Evolutionary conservation across 2,888 invertebrate genomes (phyloP).

Genomic region (Cephonodes hylas): DNA sequence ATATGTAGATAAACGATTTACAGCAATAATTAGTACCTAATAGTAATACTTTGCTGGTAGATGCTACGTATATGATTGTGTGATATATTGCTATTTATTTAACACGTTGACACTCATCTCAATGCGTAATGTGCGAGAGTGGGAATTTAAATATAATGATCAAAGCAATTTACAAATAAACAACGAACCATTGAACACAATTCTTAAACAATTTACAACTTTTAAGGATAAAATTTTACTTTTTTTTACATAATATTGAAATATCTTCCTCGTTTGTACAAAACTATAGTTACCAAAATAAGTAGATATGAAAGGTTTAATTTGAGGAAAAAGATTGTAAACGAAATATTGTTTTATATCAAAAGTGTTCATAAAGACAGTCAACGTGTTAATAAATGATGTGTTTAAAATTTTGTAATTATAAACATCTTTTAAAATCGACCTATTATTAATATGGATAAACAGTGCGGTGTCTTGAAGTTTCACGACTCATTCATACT

Average conservation of each 20-base stretch:
- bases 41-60: slow-evolving; percentile 74
- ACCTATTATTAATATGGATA: slow-evolving; percentile 8
- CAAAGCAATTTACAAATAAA: no score
- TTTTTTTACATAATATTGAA: neutral
- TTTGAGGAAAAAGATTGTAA: no score
- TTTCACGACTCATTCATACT: slow-evolving; percentile 11
- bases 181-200: no score
- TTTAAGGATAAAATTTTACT: no score
- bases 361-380: neutral
- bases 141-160: neutral
- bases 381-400: slow-evolving; percentile 38
- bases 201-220: no score
- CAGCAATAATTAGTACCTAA: slow-evolving; percentile 79
- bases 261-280: neutral
- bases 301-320: neutral
- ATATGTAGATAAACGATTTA: slow-evolving; percentile 68
- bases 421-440: slow-evolving; percentile 26
- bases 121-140: neutral
- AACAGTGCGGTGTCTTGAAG: neutral
- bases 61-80: slow-evolving; percentile 73
- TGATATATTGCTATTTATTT: slow-evolving; percentile 72
- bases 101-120: slow-evolving; percentile 19
- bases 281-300: neutral
- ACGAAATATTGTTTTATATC: neutral
- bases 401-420: slow-evolving; percentile 44